Conservation (phyloP, 2,797 vertebrate species). For the Sciaenops ocellatus region DNA sequence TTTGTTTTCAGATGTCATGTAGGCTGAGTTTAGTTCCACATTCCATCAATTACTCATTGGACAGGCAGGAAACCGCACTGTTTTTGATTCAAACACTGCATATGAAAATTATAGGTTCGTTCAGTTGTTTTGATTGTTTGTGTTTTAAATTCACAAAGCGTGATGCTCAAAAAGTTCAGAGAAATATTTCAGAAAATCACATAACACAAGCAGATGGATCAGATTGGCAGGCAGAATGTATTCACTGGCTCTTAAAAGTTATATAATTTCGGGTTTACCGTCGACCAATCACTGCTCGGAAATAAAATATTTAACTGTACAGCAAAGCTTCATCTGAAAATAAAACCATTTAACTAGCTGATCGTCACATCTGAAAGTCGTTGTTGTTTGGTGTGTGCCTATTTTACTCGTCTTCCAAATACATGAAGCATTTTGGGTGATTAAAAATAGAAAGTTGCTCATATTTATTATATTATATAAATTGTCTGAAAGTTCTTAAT, state of each 20-base stretch:
- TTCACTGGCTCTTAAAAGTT: constrained; percentile 9
- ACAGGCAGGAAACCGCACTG: constrained; percentile 50
- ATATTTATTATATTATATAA: constrained; percentile 3
- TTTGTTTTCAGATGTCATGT: constrained; percentile 46
- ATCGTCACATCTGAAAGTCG: constrained; percentile 13
- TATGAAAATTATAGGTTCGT: constrained; percentile 38
- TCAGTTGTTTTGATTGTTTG: constrained; percentile 50
- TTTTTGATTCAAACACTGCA: constrained; percentile 24
- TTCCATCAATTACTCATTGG: constrained; percentile 45
- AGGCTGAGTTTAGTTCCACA: constrained; percentile 36
- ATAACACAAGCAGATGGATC: background rate
- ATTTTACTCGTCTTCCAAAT: constrained; percentile 17
- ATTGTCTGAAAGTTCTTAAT: background rate
- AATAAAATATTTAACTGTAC: constrained; percentile 23
- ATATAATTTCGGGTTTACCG: constrained; percentile 13
- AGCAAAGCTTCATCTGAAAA: constrained; percentile 14
- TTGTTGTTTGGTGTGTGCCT: constrained; percentile 37
- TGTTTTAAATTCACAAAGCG: constrained; percentile 29
- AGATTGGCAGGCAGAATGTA: constrained; percentile 6
- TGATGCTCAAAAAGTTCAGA: constrained; percentile 2
- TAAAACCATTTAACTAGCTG: constrained; percentile 8
- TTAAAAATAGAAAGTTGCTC: constrained; percentile 18
- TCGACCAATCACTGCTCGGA: constrained; percentile 16
- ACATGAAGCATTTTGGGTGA: constrained; percentile 2
- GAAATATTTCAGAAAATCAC: constrained; percentile 27